These are phyloP conservation scores for Drosophila pseudoobscura DNA, from an alignment of 1,140 invertebrate species.

Conservation along the genomic window DNA sequence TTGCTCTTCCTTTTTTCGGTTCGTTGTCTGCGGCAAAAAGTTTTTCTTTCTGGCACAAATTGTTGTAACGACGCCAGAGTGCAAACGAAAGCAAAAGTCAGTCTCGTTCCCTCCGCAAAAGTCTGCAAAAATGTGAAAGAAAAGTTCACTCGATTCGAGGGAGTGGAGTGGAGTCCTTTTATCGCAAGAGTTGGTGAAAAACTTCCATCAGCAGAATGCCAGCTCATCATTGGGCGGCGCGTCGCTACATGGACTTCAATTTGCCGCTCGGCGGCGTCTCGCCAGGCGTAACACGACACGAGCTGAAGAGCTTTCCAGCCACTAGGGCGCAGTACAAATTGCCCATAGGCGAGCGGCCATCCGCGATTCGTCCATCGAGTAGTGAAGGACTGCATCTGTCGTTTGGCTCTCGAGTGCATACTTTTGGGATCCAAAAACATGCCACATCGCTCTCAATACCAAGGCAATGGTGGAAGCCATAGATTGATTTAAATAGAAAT, in stretches of 20 bases:
- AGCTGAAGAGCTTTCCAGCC: too few relatives aligned
- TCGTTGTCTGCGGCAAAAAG: slow-evolving; percentile 48
- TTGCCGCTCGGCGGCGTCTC: slow-evolving; percentile 11
- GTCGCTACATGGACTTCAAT: slow-evolving; percentile 6
- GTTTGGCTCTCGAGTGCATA: too few relatives aligned
- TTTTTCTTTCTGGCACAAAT: slow-evolving; percentile 33
- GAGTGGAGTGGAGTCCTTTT: slow-evolving; percentile 14
- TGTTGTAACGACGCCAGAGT: slow-evolving; percentile 21
- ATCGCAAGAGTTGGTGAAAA: slow-evolving; percentile 18
- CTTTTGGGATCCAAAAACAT: too few relatives aligned
- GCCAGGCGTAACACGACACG: too few relatives aligned
- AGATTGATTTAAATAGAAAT: neutral
- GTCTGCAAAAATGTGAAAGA: slow-evolving; percentile 32
- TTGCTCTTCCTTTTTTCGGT: neutral
- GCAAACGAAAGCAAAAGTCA: slow-evolving; percentile 35
- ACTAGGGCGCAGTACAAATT: too few relatives aligned
- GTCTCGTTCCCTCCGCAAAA: neutral
- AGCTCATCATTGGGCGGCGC: slow-evolving; percentile 24
- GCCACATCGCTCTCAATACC: too few relatives aligned
- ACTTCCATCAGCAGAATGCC: slow-evolving; percentile 34
- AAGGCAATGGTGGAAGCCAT: too few relatives aligned
- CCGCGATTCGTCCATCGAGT: too few relatives aligned
- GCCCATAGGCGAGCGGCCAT: too few relatives aligned
- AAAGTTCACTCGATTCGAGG: slow-evolving; percentile 39
- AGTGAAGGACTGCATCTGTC: too few relatives aligned